These are phyloP conservation scores for Lamellibrachia satsuma DNA, from an alignment of 2,888 invertebrate species.

Conservation along the genomic window DNA sequence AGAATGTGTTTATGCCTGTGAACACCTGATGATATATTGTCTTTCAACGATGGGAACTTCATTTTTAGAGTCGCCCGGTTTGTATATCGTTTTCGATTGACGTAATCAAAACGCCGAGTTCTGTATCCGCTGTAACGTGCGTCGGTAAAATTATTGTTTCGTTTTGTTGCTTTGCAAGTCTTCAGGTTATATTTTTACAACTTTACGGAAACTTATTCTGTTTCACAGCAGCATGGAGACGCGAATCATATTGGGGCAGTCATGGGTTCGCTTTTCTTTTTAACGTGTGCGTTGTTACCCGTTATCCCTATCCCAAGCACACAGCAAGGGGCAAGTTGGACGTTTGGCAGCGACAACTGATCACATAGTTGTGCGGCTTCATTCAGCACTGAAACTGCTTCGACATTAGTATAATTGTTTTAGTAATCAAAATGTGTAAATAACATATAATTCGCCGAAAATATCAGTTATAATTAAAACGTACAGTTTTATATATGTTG, in stretches of 20 bases:
- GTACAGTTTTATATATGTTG: not conserved
- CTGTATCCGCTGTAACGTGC: not conserved
- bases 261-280: not conserved
- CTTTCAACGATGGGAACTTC: not conserved
- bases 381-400: not conserved
- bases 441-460: not conserved
- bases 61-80: not conserved
- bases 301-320: not conserved
- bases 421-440: not conserved
- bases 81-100: not conserved
- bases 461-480: not conserved
- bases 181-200: not conserved
- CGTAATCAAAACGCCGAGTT: not conserved
- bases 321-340: not conserved
- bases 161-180: not conserved
- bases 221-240: not conserved
- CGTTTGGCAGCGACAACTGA: not conserved
- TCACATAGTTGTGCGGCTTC: not conserved
- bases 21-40: not conserved
- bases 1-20: not conserved
- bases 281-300: not conserved
- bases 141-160: not conserved
- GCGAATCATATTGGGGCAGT: not conserved
- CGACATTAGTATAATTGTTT: not conserved
- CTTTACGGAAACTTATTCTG: not conserved